These are phyloP conservation scores for Apolygus lucorum DNA, from an alignment of 1,140 invertebrate genomes.

Conservation along the genomic window DNA sequence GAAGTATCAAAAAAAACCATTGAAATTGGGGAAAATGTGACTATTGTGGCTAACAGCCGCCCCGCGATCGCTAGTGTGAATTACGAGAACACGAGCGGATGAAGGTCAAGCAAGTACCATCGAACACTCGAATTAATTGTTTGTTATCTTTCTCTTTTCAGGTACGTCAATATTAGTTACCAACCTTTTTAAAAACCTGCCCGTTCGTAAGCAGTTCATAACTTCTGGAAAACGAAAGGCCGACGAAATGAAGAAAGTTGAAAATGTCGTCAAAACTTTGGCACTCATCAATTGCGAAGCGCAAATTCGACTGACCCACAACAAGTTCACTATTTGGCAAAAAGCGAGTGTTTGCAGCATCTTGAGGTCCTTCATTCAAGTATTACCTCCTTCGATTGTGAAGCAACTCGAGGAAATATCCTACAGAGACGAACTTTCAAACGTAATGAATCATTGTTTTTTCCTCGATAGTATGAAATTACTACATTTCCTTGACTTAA, in stretches of 20 bases:
- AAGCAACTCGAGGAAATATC: conserved; percentile 40
- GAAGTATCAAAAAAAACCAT: too few relatives aligned
- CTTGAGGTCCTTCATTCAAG: conserved; percentile 41
- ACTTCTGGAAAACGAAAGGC: conserved; percentile 43
- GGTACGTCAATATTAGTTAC: conserved; percentile 50
- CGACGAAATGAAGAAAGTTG: conserved; percentile 51
- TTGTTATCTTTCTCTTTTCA: too few relatives aligned
- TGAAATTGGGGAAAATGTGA: too few relatives aligned
- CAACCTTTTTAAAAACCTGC: conserved; percentile 51
- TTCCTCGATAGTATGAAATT: too few relatives aligned
- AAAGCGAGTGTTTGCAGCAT: conserved; percentile 43
- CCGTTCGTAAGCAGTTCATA: conserved; percentile 52
- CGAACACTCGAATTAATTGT: too few relatives aligned
- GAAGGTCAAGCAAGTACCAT: too few relatives aligned
- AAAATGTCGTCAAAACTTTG: conserved; percentile 47
- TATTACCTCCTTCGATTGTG: conserved; percentile 43
- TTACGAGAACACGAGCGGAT: too few relatives aligned
- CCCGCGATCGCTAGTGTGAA: too few relatives aligned
- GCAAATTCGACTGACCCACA: conserved; percentile 45
- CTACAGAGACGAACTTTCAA: conserved; percentile 7
- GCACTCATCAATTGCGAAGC: conserved; percentile 46
- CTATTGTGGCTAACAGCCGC: too few relatives aligned
- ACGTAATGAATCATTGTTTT: too few relatives aligned
- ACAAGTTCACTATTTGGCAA: conserved; percentile 47
- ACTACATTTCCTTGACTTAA: too few relatives aligned